phyloP scores from a whole-genome alignment of 2,888 invertebrate genomes.

The Melinaea menophilus region DNA sequence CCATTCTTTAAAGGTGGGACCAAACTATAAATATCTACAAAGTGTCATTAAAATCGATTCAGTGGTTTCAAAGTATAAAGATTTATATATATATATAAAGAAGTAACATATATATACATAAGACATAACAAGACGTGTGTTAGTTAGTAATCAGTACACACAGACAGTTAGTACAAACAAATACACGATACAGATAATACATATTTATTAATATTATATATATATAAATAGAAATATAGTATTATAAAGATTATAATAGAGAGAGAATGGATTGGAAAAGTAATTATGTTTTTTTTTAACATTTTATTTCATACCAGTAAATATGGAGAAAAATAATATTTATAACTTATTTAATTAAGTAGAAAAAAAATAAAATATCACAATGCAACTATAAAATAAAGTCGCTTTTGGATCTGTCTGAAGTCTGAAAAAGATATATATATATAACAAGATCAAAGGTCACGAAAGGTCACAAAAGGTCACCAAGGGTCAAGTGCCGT shows the following conservation, averaged over 20 bases:
- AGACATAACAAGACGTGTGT: conserved; percentile 41
- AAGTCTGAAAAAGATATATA: neutral
- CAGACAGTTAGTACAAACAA: conserved; percentile 35
- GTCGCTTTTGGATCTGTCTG: too few species aligned
- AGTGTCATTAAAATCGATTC: too few species aligned
- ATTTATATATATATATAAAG: too few species aligned
- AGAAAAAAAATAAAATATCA: too few species aligned
- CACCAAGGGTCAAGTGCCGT: neutral
- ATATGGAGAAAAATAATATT: too few species aligned
- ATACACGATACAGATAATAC: conserved; percentile 27
- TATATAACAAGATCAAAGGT: neutral
- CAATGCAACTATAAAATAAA: too few species aligned
- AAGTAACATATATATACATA: too few species aligned
- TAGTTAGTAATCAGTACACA: conserved; percentile 44
- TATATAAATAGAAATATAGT: conserved; percentile 14
- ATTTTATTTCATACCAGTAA: neutral
- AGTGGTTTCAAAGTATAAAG: too few species aligned
- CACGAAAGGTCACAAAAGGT: too few species aligned
- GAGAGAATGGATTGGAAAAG: neutral
- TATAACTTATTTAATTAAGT: too few species aligned
- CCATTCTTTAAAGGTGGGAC: too few species aligned
- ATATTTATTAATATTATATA: conserved; percentile 26
- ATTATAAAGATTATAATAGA: neutral
- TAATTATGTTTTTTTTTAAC: neutral
- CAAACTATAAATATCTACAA: too few species aligned